These are phyloP conservation scores for Saturnia pavonia DNA, from an alignment of 2,888 invertebrate genomes.

Conservation along the genomic window DNA sequence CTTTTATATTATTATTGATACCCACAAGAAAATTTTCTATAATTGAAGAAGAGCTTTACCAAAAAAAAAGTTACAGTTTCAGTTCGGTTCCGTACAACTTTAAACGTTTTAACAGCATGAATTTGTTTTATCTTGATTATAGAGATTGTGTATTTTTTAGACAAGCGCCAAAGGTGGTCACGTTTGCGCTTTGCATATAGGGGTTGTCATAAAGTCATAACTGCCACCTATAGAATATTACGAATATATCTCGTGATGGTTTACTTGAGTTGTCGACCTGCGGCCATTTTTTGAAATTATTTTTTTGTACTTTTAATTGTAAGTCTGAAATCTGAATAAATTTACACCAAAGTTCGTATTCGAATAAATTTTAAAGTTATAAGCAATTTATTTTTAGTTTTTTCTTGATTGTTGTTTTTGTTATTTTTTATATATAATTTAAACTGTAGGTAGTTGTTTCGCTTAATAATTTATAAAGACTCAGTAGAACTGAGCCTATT, in stretches of 20 bases:
- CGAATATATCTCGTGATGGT: no score
- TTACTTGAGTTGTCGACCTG: no score
- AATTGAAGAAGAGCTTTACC: no score
- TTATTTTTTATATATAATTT: background rate
- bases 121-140: background rate
- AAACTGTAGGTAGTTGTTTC: background rate
- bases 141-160: background rate
- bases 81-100: background rate
- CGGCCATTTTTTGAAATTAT: no score
- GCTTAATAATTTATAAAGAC: background rate
- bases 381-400: background rate
- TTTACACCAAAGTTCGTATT: background rate
- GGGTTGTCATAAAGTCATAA: no score
- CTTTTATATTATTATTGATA: background rate
- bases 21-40: background rate
- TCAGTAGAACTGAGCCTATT: slow-evolving; percentile 1
- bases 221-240: no score
- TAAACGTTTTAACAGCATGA: background rate
- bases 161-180: background rate
- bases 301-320: no score
- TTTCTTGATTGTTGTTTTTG: background rate
- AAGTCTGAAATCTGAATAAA: background rate
- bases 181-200: no score
- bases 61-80: no score
- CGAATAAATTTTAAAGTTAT: background rate